Base-by-base conservation (phyloP, 2,888 invertebrate species). In the Drosophila villosipedis region DNA sequence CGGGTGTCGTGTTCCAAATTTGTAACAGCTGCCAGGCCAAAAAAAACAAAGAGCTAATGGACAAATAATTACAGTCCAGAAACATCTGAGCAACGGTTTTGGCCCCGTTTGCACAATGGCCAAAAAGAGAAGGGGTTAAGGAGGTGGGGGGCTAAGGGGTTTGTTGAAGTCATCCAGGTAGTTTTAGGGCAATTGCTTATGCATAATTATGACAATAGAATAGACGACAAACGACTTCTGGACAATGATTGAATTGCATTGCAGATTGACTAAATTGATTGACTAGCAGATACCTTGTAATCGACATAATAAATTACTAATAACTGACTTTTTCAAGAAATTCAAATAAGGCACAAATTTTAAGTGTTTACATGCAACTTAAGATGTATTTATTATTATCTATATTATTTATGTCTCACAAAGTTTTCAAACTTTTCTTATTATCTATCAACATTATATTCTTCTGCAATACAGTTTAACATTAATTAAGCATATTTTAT, bases 51-150 rank as follows among this genome's bases (percentile, higher is more conserved):
- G 14, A 66, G 71, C 85, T 85, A 85, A 85, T 85, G 84, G 88
- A 74, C 85, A 84, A 84, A 90, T 85, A 85, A 85, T 85, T 85
- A 85, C 79, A 64, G 63, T 66, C 79, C 39, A 28, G 28, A 68
- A 74, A 62, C n/a, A 77, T 68, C 39, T 43, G 54, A 77, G 74
- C 76, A 82, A 76, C 76, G 76, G 43, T 79, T 57, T 62, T 60
- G 74, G 64, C 57, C 63, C 50, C 69, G 68, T 53, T 75, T 82
- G 78, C 63, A 64, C 82, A 68, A 78, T 82, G 68, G 43, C 53
- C n/a, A 31, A 41, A 6, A 60, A 61, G 35, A 16, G 35, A 35
- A 35, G 14, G 7, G 35, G 14, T 35, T 35, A 14, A 35, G 35
- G n/a, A 35, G 41, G n/a, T 2, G 10, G 7, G 10, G 16, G 54